phyloP scores from a whole-genome alignment of 1,140 invertebrate genomes.

The Matsumurasca onukii region DNA sequence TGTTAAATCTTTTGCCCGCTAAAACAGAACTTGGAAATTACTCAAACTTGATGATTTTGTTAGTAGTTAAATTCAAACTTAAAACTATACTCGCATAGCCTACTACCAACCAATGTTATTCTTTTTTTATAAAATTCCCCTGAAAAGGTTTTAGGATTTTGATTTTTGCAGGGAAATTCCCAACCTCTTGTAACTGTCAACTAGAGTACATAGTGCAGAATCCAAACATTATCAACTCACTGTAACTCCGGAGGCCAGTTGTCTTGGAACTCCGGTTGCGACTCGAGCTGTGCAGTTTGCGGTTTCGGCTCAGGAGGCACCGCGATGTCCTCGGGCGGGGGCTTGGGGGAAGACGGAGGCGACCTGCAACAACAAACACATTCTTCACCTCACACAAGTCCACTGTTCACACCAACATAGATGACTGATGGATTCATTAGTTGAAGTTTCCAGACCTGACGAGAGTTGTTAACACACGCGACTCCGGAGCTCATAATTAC shows the following conservation, averaged over 20 bases:
- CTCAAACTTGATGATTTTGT: no score
- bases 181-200: no score
- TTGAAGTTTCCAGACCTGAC: not conserved
- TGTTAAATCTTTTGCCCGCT: no score
- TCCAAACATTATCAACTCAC: not conserved
- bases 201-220: not conserved
- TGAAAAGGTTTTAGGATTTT: not conserved
- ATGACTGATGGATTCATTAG: not conserved
- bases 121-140: no score
- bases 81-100: no score
- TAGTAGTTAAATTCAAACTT: no score
- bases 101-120: no score
- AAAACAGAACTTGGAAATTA: no score
- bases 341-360: slow-evolving; percentile 28
- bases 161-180: no score
- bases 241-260: slow-evolving; percentile 1
- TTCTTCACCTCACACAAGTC: not conserved
- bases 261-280: not conserved
- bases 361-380: slow-evolving; percentile 21
- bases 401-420: not conserved
- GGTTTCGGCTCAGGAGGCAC: not conserved
- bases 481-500: not conserved
- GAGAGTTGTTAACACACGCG: not conserved
- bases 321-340: slow-evolving; percentile 20
- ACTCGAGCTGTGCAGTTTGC: no score